phyloP scores from a whole-genome alignment of 2,797 vertebrate species.

The Crocodylus rhombifer region DNA sequence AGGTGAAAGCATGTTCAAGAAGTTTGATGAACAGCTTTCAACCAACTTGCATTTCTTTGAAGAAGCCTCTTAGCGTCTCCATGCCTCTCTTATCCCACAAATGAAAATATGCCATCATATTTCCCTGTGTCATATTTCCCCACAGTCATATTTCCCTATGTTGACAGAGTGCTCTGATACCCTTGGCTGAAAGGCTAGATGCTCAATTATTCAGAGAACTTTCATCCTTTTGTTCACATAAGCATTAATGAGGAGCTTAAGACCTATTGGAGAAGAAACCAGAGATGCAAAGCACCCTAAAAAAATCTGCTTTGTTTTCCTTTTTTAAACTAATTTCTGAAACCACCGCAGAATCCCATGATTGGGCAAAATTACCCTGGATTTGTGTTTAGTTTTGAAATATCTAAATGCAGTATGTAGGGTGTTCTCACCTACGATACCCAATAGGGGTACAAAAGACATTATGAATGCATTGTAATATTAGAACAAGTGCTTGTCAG shows the following conservation, averaged over 20 bases:
- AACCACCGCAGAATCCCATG: constrained; percentile 38
- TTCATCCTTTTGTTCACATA: neutral
- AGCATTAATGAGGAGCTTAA: neutral
- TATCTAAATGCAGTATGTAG: neutral
- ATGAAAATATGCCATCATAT: constrained; percentile 16
- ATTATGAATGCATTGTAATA: neutral
- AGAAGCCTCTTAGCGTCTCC: neutral
- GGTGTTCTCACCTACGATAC: too few relatives aligned
- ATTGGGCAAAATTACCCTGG: neutral
- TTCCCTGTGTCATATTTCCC: constrained; percentile 4
- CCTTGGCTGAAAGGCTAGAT: neutral
- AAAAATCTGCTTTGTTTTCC: constrained; percentile 20
- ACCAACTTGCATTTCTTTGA: neutral
- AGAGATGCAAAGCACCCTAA: constrained; percentile 9
- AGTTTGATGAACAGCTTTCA: neutral
- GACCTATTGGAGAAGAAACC: constrained; percentile 34
- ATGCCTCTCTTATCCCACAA: neutral
- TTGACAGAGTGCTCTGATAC: neutral
- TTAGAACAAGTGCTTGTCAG: neutral
- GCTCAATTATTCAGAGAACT: neutral
- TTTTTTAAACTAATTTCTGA: constrained; percentile 67
- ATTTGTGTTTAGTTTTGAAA: neutral
- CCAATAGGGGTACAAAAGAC: too few relatives aligned
- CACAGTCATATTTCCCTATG: neutral
- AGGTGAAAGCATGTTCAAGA: neutral